phyloP scores from a whole-genome alignment of 2,888 invertebrate species.

The Anticlea derivata region DNA sequence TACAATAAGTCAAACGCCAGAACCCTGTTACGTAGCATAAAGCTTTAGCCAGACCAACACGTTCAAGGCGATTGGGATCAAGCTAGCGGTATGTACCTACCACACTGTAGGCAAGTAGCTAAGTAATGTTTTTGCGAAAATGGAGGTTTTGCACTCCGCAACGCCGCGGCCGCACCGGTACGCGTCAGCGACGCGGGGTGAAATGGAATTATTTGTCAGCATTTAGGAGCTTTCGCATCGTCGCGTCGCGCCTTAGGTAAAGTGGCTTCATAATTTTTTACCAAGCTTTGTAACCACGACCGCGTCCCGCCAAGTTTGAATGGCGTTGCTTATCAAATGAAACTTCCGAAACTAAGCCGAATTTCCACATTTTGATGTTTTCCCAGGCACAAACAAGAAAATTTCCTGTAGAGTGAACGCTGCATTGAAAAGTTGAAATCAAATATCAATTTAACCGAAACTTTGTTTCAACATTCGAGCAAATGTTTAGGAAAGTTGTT shows the following conservation, averaged over 20 bases:
- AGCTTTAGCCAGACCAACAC: too few relatives aligned
- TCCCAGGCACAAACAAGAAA: conserved; percentile 21
- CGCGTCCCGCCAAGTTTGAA: too few relatives aligned
- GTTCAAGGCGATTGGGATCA: too few relatives aligned
- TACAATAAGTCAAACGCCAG: too few relatives aligned
- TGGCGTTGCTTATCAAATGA: conserved; percentile 22
- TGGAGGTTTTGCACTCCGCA: too few relatives aligned
- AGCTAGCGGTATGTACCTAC: too few relatives aligned
- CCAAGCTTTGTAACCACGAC: too few relatives aligned
- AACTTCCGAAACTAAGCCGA: conserved; percentile 9
- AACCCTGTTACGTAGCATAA: too few relatives aligned
- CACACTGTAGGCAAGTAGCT: neutral
- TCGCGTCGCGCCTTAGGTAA: neutral
- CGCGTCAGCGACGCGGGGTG: neutral
- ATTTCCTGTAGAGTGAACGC: conserved; percentile 36
- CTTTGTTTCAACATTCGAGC: conserved; percentile 52
- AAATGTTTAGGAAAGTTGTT: conserved; percentile 53
- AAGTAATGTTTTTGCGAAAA: too few relatives aligned
- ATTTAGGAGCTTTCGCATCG: neutral
- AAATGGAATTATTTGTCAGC: neutral
- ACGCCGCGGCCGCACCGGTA: neutral
- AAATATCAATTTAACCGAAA: conserved; percentile 46
- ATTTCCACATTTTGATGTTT: conserved; percentile 9
- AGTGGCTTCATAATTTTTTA: neutral
- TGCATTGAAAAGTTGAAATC: conserved; percentile 45